Percentiles rank a stretch among this genome's conserved stretches.
Conservation (phyloP, 2,113 vertebrate genomes). For the Micronycteris hirsuta region DNA sequence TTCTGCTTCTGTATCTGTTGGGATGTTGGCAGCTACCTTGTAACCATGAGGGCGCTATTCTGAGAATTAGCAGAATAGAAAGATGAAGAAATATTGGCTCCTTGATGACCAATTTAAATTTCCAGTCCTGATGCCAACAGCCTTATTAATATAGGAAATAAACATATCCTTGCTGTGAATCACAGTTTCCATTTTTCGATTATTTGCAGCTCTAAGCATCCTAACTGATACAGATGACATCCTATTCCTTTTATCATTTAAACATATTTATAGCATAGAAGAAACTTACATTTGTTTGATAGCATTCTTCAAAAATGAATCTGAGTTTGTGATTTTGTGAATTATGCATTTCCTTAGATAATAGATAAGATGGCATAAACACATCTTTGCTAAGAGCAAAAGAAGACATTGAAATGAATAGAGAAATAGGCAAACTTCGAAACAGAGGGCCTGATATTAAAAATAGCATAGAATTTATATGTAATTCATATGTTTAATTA, state of each 20-base stretch:
- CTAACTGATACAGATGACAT: neutral
- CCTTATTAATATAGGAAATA: neutral
- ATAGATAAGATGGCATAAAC: neutral
- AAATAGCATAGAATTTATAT: neutral
- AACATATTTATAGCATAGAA: neutral
- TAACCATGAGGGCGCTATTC: neutral
- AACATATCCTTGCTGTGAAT: neutral
- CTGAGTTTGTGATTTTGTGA: neutral
- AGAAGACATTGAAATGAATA: neutral
- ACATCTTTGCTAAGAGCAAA: neutral
- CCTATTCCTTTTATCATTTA: neutral
- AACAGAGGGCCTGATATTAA: conserved; percentile 13
- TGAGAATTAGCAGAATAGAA: neutral
- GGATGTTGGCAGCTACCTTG: neutral
- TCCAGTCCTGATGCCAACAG: neutral
- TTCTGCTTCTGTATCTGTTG: neutral
- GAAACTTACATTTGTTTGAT: neutral
- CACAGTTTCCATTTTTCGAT: neutral
- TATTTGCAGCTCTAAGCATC: neutral
- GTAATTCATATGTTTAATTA: conserved; percentile 12
- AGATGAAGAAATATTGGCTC: neutral
- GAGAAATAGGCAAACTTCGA: conserved; percentile 52
- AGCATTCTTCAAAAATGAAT: neutral
- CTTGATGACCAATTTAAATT: neutral
- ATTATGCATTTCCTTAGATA: neutral